phyloP scores from a whole-genome alignment of 2,888 invertebrate genomes.

The Ceramica pisi region DNA sequence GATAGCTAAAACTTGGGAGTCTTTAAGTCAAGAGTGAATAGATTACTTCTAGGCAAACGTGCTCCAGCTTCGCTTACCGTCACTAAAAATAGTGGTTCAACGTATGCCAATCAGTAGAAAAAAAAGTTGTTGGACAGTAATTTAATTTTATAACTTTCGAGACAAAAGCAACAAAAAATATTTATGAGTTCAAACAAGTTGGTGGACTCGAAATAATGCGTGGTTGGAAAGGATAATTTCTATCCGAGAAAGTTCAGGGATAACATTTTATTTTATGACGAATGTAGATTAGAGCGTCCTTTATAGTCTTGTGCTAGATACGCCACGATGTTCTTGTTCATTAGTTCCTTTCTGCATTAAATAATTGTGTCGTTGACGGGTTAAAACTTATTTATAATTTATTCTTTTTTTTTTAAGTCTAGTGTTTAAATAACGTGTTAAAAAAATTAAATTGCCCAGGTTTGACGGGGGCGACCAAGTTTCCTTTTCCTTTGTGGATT shows the following conservation, averaged over 20 bases:
- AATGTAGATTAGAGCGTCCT: background rate
- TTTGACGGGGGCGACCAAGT: no score
- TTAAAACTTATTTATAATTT: background rate
- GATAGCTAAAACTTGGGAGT: no score
- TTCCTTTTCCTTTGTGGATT: no score
- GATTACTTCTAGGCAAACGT: no score
- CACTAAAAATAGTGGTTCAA: no score
- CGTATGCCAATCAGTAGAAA: no score
- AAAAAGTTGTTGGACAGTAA: background rate
- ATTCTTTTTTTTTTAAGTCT: no score
- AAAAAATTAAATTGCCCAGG: no score
- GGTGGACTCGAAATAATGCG: constrained; percentile 1
- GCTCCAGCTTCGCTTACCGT: no score
- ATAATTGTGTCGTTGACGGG: no score
- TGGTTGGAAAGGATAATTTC: constrained; percentile 4
- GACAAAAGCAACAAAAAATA: constrained; percentile 1
- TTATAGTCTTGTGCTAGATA: background rate
- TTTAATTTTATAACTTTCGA: constrained; percentile 11
- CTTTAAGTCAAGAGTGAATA: no score
- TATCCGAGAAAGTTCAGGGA: constrained; percentile 2
- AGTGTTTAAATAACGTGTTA: no score
- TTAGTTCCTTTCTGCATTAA: background rate
- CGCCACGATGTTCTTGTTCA: background rate
- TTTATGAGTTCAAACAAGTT: constrained; percentile 5
- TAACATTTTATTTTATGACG: background rate